Percentiles rank a stretch among this genome's conserved stretches.
phyloP scores from a whole-genome alignment of 2,113 vertebrate genomes.

The Paraplagusia blochii region DNA sequence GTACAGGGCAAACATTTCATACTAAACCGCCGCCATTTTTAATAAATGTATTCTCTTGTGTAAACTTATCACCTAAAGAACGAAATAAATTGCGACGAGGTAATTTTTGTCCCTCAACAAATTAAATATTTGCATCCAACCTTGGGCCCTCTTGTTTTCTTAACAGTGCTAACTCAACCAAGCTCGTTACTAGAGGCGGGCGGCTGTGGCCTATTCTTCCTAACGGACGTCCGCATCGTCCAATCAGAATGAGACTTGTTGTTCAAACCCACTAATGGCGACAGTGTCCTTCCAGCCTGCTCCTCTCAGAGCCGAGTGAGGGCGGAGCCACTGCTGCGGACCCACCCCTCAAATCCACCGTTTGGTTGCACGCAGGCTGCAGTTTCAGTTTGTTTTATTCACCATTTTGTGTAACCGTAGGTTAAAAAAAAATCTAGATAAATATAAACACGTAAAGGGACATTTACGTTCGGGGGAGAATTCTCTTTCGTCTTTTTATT shows the following conservation, averaged over 20 bases:
- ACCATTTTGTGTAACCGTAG: slow-evolving; percentile 83
- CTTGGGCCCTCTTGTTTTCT: slow-evolving; percentile 78
- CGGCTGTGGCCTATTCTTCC: slow-evolving; percentile 9
- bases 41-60: background rate
- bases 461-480: slow-evolving; percentile 61
- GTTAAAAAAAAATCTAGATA: slow-evolving; percentile 54
- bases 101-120: slow-evolving; percentile 46
- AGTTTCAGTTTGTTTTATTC: slow-evolving; percentile 87
- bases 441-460: slow-evolving; percentile 37
- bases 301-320: slow-evolving; percentile 34
- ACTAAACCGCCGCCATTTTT: background rate
- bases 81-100: slow-evolving; percentile 13
- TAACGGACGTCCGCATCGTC: slow-evolving; percentile 33
- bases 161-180: slow-evolving; percentile 68
- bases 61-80: too few relatives aligned
- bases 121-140: slow-evolving; percentile 58
- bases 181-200: slow-evolving; percentile 66
- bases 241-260: slow-evolving; percentile 28
- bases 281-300: background rate
- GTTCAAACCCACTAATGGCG: slow-evolving; percentile 69
- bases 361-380: slow-evolving; percentile 79
- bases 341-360: slow-evolving; percentile 58
- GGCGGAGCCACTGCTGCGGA: slow-evolving; percentile 49
- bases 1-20: slow-evolving; percentile 10
- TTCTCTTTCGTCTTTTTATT: slow-evolving; percentile 58